Conservation (phyloP, 2,888 invertebrate species). For the Callimorpha dominula region DNA sequence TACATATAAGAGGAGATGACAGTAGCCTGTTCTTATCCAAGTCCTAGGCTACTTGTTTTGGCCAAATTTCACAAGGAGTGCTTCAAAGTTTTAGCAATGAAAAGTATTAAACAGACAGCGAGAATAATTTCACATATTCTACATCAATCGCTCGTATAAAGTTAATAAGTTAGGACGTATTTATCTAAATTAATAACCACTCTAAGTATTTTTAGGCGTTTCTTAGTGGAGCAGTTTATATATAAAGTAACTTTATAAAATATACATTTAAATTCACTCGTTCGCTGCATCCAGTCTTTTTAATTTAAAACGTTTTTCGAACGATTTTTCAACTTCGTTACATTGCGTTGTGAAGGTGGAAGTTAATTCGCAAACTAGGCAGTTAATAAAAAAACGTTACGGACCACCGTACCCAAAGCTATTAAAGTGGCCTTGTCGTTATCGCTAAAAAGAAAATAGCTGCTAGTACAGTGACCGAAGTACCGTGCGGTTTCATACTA, state of each 20-base stretch:
- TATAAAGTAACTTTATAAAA: background rate
- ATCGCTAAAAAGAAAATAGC: conserved; percentile 78
- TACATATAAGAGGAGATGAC: too few species aligned
- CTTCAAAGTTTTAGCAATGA: too few species aligned
- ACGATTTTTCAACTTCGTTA: conserved; percentile 26
- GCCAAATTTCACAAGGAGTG: too few species aligned
- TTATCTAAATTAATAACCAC: background rate
- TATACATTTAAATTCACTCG: background rate
- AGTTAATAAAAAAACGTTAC: conserved; percentile 61
- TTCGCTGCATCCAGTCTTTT: background rate
- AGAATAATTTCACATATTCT: background rate
- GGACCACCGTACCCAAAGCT: conserved; percentile 77
- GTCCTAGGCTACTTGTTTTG: too few species aligned
- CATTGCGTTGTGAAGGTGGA: conserved; percentile 38
- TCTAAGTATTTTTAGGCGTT: too few species aligned
- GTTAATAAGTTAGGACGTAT: background rate
- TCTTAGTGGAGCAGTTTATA: too few species aligned
- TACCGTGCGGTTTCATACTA: conserved; percentile 51
- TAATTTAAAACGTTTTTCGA: background rate
- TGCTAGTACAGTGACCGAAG: conserved; percentile 69
- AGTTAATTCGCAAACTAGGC: conserved; percentile 57
- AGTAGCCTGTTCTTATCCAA: too few species aligned
- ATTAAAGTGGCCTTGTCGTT: conserved; percentile 81
- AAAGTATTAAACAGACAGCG: too few species aligned
- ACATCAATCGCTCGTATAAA: background rate